A percentile compares a stretch with the other conserved stretches of the same genome.
phyloP scores from a whole-genome alignment of 2,797 vertebrate species.

The Nyctalus aviator region DNA sequence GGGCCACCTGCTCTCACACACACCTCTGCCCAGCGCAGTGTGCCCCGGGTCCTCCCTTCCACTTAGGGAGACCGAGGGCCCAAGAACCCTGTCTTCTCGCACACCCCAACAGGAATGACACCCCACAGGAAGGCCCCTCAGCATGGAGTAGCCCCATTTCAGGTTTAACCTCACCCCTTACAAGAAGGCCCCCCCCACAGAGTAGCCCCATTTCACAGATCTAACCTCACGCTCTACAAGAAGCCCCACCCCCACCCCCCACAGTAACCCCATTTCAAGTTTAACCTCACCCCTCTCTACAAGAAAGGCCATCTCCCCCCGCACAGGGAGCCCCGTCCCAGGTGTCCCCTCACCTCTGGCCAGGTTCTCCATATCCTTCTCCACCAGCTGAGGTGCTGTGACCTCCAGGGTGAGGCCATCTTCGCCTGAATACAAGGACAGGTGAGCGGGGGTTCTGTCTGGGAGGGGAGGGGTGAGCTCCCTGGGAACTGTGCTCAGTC shows the following conservation, averaged over 20 bases:
- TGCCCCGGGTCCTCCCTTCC: background rate
- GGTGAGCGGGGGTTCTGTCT: background rate
- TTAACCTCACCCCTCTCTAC: conserved; percentile 87
- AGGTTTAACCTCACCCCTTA: no score
- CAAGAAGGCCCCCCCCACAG: no score
- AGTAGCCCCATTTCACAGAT: background rate
- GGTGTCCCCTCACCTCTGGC: conserved; percentile 93
- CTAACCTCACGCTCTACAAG: background rate
- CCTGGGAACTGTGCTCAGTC: background rate
- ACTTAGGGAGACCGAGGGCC: background rate
- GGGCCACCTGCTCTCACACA: no score
- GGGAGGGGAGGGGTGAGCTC: background rate
- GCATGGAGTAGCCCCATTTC: no score
- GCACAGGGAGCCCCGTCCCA: background rate
- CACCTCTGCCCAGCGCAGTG: background rate
- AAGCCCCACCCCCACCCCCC: background rate
- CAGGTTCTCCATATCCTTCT: conserved; percentile 96
- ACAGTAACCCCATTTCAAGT: background rate
- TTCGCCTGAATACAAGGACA: conserved; percentile 88
- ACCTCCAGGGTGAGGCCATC: conserved; percentile 92
- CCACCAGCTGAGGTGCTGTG: conserved; percentile 90
- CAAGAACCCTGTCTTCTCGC: background rate
- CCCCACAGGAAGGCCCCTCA: background rate
- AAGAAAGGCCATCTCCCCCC: no score
- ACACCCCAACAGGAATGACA: background rate